Conservation (phyloP, 2,888 invertebrate species). For the Sarcophaga caerulescens region DNA sequence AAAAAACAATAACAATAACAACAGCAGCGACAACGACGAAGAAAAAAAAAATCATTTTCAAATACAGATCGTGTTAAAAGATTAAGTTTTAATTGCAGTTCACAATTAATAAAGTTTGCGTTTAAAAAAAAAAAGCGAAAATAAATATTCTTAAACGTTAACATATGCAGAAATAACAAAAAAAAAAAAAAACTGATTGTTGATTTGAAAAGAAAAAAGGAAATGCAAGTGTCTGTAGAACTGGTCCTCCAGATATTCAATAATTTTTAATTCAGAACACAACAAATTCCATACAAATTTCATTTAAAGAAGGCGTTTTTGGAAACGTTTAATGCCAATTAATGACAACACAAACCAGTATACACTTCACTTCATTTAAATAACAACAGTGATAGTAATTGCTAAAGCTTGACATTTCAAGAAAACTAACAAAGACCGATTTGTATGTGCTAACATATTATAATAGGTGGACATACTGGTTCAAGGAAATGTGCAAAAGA, state of each 20-base stretch:
- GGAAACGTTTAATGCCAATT: background rate
- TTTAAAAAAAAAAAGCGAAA: background rate
- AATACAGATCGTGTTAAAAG: conserved; percentile 63
- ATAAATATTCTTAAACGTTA: background rate
- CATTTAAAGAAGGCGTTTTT: conserved; percentile 27
- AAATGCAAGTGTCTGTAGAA: conserved; percentile 1
- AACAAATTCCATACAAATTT: background rate
- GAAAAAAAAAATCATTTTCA: conserved; percentile 26
- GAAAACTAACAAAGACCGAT: too few species aligned
- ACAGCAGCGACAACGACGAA: background rate
- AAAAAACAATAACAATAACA: background rate
- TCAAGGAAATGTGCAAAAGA: too few species aligned
- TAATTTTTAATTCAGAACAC: background rate
- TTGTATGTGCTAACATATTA: too few species aligned
- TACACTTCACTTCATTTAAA: too few species aligned
- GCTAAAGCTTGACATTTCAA: too few species aligned
- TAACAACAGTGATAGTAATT: too few species aligned
- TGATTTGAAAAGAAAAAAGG: conserved; percentile 8
- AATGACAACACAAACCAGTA: background rate
- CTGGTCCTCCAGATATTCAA: background rate
- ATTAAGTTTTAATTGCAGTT: conserved; percentile 64
- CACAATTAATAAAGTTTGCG: conserved; percentile 57
- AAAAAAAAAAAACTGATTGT: background rate
- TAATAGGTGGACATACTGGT: too few species aligned
- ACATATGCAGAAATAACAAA: conserved; percentile 5